Evolutionary conservation across 2,797 vertebrate genomes (phyloP).

Genomic region (Vespertilio murinus): DNA sequence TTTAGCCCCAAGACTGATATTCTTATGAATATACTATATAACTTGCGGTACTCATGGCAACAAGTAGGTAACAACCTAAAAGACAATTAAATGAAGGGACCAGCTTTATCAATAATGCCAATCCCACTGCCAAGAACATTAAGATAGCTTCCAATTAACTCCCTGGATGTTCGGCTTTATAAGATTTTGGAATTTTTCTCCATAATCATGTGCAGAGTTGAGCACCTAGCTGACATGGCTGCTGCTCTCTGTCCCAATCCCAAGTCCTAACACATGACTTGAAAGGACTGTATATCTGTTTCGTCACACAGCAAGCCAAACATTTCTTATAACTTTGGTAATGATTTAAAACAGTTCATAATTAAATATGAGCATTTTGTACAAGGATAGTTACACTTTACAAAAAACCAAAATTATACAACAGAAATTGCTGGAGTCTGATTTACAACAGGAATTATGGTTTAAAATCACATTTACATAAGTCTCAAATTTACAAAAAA

Average conservation of each 20-base stretch:
- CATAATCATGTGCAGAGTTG: conserved; percentile 79
- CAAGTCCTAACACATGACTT: conserved; percentile 85
- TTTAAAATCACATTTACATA: conserved; percentile 88
- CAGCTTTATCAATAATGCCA: conserved; percentile 64
- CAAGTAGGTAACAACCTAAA: conserved; percentile 57
- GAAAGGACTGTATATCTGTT: conserved; percentile 87
- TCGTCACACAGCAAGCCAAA: conserved; percentile 93
- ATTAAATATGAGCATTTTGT: conserved; percentile 92
- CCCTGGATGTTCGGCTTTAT: conserved; percentile 69
- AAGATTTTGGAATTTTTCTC: conserved; percentile 72
- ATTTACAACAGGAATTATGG: conserved; percentile 95
- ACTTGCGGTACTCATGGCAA: conserved; percentile 68
- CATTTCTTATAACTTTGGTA: conserved; percentile 90
- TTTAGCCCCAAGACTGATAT: conserved; percentile 74
- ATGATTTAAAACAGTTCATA: conserved; percentile 89
- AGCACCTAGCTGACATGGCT: conserved; percentile 83
- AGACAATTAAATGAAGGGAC: conserved; percentile 67
- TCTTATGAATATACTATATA: conserved; percentile 63
- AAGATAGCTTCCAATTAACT: conserved; percentile 64
- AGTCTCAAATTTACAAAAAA: conserved; percentile 87
- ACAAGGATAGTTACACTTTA: conserved; percentile 99
- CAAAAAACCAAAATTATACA: conserved; percentile 98
- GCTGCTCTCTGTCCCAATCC: conserved; percentile 85
- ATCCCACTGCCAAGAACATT: conserved; percentile 73
- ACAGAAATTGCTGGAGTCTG: conserved; percentile 97